Evolutionary conservation across 1,140 invertebrate genomes (phyloP), one percentile per base, ranked within the genome.

Genomic region (Triops cancriformis): DNA sequence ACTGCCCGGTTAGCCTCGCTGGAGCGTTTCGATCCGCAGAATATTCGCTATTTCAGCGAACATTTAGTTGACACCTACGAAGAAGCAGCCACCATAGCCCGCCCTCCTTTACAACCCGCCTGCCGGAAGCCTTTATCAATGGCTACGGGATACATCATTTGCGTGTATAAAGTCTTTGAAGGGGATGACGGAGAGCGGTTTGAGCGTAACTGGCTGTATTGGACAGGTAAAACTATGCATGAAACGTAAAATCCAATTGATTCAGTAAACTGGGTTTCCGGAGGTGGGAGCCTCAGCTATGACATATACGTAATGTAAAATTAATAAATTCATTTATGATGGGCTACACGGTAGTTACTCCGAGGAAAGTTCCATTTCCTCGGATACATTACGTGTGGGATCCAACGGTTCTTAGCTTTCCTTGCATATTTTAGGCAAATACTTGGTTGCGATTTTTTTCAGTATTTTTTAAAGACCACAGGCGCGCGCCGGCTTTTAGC

Each of bases 81-180:
- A 81, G 93, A 95, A 85, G 94, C 95, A 18, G 94, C 94, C 0
- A 93, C 93, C 81, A 95, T 96, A 80, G 94, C 93, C 76, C 85
- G 94, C 79, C 94, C 94, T 18, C 94, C 94, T 0, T 87, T 95
- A 64, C 83, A 85, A 14, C 80, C 81, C 42, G 51, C 79, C 10
- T 80, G 80, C 26, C 82, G 82, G 75, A 82, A 82, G 81, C 91
- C 92, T 79, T 86, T 90, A 73, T 88, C 89, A 80, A 80, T 81
- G 10, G 75, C 82, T 37, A 95, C 94, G 12, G 94, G 94, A 26
- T 97, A 94, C 83, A 95, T 97, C 82, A 91, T 97, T 81, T 94
- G 93, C 79, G 92, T 96, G 81, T 96, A 95, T 85, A 94, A 95
- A 88, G 94, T 96, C 1, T 96, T 96, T 83, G 94, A 96, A 84